Percentiles rank a stretch among this genome's conserved stretches.
Conservation (phyloP, 2,888 invertebrate genomes). For the Chrysodeixis includens region DNA sequence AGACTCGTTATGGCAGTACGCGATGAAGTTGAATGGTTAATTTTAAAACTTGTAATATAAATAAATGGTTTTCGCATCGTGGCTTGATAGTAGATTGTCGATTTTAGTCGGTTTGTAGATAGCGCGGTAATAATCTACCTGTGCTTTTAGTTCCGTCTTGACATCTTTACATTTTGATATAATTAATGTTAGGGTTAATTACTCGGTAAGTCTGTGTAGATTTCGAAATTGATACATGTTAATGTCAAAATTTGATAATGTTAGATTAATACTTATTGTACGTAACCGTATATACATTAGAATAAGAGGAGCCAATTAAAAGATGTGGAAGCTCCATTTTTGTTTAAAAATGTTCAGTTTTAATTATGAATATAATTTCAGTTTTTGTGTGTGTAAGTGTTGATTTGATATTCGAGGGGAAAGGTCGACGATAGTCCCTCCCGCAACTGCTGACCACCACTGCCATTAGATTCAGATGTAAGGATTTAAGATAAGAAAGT, state of each 20-base stretch:
- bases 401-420: constrained; percentile 72
- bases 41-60: constrained; percentile 45
- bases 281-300: constrained; percentile 58
- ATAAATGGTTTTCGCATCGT: constrained; percentile 55
- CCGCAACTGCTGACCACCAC: constrained; percentile 84
- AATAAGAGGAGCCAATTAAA: constrained; percentile 58
- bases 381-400: constrained; percentile 71
- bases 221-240: constrained; percentile 53
- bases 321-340: constrained; percentile 59
- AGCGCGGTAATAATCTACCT: constrained; percentile 33
- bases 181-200: constrained; percentile 58
- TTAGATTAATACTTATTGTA: constrained; percentile 56
- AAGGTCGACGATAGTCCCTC: constrained; percentile 77
- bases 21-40: constrained; percentile 47
- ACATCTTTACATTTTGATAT: constrained; percentile 52
- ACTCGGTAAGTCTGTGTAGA: constrained; percentile 53
- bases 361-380: constrained; percentile 57
- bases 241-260: constrained; percentile 56
- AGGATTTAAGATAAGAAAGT: constrained; percentile 69
- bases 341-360: constrained; percentile 52
- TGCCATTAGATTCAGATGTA: constrained; percentile 82
- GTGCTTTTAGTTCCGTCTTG: constrained; percentile 46
- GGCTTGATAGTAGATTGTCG: constrained; percentile 56
- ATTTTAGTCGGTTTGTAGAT: constrained; percentile 47
- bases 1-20: constrained; percentile 41